Percentiles rank a stretch among this genome's conserved stretches.
phyloP scores from a whole-genome alignment of 2,113 vertebrate genomes.

The Barbus barbus region DNA sequence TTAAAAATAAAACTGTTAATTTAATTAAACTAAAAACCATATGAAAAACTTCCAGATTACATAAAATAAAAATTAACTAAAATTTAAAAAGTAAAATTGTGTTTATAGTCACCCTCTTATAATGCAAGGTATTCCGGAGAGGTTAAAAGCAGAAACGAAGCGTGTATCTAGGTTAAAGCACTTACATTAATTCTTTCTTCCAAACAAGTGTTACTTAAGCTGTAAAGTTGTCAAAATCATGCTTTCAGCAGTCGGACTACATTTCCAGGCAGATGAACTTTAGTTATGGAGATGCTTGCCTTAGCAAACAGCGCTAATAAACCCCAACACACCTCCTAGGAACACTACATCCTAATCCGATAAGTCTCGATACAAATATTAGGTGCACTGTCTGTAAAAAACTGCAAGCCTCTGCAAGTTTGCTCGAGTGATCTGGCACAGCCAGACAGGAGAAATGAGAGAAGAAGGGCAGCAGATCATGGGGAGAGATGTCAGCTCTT shows the following conservation, averaged over 20 bases:
- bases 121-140: background rate
- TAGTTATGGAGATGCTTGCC: background rate
- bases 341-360: background rate
- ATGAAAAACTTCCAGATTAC: too few relatives aligned
- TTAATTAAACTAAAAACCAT: too few relatives aligned
- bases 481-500: slow-evolving; percentile 10
- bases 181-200: background rate
- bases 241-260: background rate
- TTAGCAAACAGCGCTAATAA: background rate
- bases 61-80: too few relatives aligned
- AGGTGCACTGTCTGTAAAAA: background rate
- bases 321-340: background rate
- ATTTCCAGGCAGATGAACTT: background rate
- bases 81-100: background rate
- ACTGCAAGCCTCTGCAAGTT: background rate
- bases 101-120: background rate
- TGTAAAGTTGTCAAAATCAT: background rate
- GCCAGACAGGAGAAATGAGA: slow-evolving; percentile 14
- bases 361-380: background rate
- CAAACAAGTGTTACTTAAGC: background rate
- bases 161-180: background rate
- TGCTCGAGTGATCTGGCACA: background rate
- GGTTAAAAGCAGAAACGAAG: background rate
- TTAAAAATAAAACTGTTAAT: too few relatives aligned
- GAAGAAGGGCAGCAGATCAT: background rate